phyloP scores from a whole-genome alignment of 2,888 invertebrate species.

The Rhopalosiphum nymphaeae region DNA sequence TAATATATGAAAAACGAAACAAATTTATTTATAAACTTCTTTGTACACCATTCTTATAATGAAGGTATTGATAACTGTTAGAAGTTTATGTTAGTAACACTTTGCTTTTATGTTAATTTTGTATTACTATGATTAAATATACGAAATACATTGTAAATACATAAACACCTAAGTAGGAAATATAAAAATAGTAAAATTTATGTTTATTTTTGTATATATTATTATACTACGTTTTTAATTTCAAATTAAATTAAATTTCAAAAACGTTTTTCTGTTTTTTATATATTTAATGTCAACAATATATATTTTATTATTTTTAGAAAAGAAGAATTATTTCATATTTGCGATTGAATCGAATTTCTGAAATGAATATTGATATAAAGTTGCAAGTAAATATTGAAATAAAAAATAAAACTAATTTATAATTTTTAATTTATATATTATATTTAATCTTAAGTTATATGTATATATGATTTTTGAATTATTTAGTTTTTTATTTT shows the following conservation, averaged over 20 bases:
- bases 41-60: too few relatives aligned
- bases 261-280: neutral
- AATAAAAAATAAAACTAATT: neutral
- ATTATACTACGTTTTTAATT: neutral
- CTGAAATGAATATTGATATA: neutral
- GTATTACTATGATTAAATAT: too few relatives aligned
- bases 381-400: slow-evolving; percentile 1
- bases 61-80: too few relatives aligned
- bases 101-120: too few relatives aligned
- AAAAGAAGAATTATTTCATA: neutral
- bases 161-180: too few relatives aligned
- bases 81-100: too few relatives aligned
- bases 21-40: too few relatives aligned
- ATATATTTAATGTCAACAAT: neutral
- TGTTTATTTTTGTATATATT: neutral
- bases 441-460: neutral
- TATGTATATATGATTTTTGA: neutral
- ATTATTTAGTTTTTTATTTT: neutral
- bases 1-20: too few relatives aligned
- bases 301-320: neutral
- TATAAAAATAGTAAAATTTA: too few relatives aligned
- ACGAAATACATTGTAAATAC: too few relatives aligned
- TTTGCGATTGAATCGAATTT: neutral
- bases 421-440: neutral
- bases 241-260: neutral